Evolutionary conservation across 37 sponge, comb jelly and placozoan species (phyloP).

Genomic region (Oopsacas minuta): DNA sequence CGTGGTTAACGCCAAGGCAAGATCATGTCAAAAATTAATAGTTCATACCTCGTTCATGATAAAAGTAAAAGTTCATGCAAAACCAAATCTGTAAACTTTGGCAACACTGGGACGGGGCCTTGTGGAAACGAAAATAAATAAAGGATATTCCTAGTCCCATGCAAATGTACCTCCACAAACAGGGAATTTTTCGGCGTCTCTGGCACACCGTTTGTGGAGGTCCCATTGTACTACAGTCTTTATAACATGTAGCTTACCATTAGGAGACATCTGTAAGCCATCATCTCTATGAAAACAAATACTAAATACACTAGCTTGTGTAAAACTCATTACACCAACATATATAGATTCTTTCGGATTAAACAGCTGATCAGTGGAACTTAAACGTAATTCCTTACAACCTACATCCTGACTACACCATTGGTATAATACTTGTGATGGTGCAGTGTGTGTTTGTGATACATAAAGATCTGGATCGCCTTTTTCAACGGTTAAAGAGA

Average conservation of each 20-base stretch:
- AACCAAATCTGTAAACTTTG: too few species aligned
- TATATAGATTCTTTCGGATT: slow-evolving; percentile 28
- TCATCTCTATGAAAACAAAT: slow-evolving; percentile 28
- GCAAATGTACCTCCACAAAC: too few species aligned
- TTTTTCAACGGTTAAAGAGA: slow-evolving; percentile 20
- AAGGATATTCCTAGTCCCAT: too few species aligned
- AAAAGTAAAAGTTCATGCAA: too few species aligned
- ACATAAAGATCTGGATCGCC: slow-evolving; percentile 53
- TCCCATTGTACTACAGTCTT: too few species aligned
- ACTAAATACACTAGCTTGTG: slow-evolving; percentile 38
- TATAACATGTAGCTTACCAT: neutral
- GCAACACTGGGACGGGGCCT: too few species aligned
- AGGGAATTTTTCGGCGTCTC: too few species aligned
- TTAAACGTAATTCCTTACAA: slow-evolving; percentile 17
- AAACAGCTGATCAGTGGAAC: slow-evolving; percentile 18
- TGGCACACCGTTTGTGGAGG: too few species aligned
- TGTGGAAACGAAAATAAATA: too few species aligned
- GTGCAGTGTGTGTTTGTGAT: slow-evolving; percentile 37
- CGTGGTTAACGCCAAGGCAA: too few species aligned
- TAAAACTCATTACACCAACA: slow-evolving; percentile 45
- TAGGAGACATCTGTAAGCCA: neutral
- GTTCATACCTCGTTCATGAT: too few species aligned
- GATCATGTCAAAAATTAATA: too few species aligned
- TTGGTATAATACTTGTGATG: slow-evolving; percentile 37
- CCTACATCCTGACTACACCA: slow-evolving; percentile 49